Conservation (phyloP, 1,140 invertebrate species). For the Brachionus asplanchnoidis region DNA sequence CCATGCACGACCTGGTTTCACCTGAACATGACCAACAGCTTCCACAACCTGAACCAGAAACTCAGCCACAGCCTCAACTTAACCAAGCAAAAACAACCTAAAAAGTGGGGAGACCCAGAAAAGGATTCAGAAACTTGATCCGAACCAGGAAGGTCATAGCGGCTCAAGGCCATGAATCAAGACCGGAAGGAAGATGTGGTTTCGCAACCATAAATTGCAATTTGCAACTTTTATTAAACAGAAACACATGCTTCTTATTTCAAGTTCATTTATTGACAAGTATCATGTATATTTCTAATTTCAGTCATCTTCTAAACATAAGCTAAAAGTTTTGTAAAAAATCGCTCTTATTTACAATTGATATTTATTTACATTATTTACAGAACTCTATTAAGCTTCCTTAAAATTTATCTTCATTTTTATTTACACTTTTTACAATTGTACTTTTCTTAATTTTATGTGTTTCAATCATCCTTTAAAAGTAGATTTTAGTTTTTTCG, state of each 20-base stretch:
- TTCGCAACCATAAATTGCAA: not conserved
- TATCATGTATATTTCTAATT: not conserved
- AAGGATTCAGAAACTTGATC: not conserved
- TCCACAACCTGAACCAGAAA: not conserved
- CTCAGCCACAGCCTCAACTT: not conserved
- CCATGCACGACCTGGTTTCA: not conserved
- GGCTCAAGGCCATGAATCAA: not conserved
- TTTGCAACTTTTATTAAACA: not conserved
- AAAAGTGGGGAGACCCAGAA: not conserved
- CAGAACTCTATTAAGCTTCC: too few relatives aligned
- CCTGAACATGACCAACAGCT: not conserved
- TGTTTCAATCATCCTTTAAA: too few relatives aligned
- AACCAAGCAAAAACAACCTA: not conserved
- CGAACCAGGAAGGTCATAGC: not conserved
- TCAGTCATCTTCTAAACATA: not conserved
- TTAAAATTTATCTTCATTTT: too few relatives aligned
- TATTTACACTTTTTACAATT: too few relatives aligned
- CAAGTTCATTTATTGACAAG: too few relatives aligned
- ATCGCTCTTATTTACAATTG: not conserved
- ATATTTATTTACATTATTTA: too few relatives aligned
- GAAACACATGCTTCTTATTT: not conserved
- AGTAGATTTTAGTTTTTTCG: too few relatives aligned
- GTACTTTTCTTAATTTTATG: too few relatives aligned
- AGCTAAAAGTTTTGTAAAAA: not conserved
- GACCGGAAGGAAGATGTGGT: not conserved